These are phyloP conservation scores for Drosophila simulans DNA, from an alignment of 1,140 invertebrate species.

Conservation along the genomic window DNA sequence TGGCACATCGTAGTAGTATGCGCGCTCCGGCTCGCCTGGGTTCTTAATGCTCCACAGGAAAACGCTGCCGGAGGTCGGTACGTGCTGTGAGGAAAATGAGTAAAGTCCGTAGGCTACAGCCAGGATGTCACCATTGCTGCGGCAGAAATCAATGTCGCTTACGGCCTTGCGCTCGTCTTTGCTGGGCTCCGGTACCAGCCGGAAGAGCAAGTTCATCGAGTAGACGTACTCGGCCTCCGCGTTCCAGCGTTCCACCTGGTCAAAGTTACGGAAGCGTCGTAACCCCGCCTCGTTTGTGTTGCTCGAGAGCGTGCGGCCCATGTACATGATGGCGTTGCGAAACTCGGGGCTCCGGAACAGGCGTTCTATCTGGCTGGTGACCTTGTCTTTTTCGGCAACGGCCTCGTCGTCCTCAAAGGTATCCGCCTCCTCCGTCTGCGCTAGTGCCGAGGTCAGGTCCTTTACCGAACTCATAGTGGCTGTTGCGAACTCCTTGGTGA, in stretches of 20 bases:
- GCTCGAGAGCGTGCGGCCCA: conserved; percentile 65
- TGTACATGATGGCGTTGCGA: conserved; percentile 43
- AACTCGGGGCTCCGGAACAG: conserved; percentile 35
- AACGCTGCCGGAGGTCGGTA: conserved; percentile 84
- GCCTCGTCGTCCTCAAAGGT: conserved; percentile 14
- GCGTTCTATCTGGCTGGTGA: background rate
- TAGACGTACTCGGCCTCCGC: conserved; percentile 87
- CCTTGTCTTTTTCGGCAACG: background rate
- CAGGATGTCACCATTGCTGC: conserved; percentile 87
- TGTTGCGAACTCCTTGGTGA: background rate
- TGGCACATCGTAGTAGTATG: conserved; percentile 88
- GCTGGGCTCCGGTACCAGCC: conserved; percentile 81
- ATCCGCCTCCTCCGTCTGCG: conserved; percentile 24
- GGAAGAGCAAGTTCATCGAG: conserved; percentile 88
- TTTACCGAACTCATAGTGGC: background rate
- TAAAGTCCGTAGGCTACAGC: conserved; percentile 89
- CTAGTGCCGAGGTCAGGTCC: background rate
- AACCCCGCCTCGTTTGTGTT: conserved; percentile 50
- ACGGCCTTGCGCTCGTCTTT: conserved; percentile 84
- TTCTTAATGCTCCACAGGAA: conserved; percentile 94
- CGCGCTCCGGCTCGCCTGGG: conserved; percentile 91
- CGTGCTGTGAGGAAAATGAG: conserved; percentile 74
- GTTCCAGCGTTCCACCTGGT: conserved; percentile 85
- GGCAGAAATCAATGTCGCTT: conserved; percentile 87
- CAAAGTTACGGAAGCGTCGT: conserved; percentile 67